Percentiles rank a stretch among this genome's conserved stretches.
Evolutionary conservation across 2,113 vertebrate species (phyloP).

Genomic region (Elgaria multicarinata): DNA sequence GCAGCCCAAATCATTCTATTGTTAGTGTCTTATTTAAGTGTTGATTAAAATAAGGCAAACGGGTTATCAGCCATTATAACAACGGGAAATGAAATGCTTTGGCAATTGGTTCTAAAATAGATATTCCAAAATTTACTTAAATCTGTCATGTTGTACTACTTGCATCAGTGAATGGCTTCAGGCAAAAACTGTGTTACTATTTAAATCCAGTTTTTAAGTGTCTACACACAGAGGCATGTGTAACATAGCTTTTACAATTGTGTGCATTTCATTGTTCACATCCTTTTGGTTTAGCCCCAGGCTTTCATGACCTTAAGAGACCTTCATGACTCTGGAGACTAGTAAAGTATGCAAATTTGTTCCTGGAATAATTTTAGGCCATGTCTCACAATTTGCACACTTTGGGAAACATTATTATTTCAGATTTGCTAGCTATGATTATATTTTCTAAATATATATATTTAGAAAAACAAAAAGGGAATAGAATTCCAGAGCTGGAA

Average conservation of each 20-base stretch:
- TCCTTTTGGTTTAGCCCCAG: neutral
- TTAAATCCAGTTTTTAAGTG: conserved; percentile 19
- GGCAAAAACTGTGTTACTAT: conserved; percentile 24
- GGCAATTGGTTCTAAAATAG: neutral
- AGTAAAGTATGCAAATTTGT: neutral
- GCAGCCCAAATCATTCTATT: conserved; percentile 22
- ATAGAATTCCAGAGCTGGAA: neutral
- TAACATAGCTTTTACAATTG: neutral
- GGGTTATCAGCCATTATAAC: neutral
- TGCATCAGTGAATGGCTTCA: conserved; percentile 5
- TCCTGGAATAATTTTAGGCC: neutral
- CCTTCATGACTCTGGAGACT: neutral
- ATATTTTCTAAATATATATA: neutral
- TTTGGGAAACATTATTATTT: neutral
- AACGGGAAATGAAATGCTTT: neutral
- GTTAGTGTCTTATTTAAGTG: conserved; percentile 32
- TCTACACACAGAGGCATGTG: neutral
- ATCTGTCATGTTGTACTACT: neutral
- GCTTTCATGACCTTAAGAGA: conserved; percentile 1
- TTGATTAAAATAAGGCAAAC: neutral
- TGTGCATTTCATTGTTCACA: neutral
- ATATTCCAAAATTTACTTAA: conserved; percentile 16
- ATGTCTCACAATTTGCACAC: neutral
- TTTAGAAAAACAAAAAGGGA: neutral
- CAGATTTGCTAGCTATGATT: neutral